Percentiles rank a stretch among this genome's conserved stretches.
These are phyloP conservation scores for Sylvicola cinctus DNA, from an alignment of 2,888 invertebrate genomes.

Conservation along the genomic window DNA sequence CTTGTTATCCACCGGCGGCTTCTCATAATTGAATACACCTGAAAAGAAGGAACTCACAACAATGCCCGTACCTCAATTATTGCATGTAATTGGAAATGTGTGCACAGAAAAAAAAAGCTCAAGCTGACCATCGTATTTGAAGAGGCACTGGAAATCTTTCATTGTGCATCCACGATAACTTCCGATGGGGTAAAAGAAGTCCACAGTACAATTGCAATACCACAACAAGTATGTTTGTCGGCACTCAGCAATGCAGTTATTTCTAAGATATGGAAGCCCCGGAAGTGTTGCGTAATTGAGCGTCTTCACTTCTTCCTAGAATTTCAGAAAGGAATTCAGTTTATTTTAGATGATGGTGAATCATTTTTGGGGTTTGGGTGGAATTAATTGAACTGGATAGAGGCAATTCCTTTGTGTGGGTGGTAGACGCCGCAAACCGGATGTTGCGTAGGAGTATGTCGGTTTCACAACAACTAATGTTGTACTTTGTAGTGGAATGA, in stretches of 20 bases:
- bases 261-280: slow-evolving; percentile 3
- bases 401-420: slow-evolving; percentile 2
- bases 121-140: not conserved
- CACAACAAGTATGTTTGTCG: slow-evolving; percentile 2
- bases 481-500: slow-evolving; percentile 2
- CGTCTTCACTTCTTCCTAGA: too few species aligned
- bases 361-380: too few species aligned
- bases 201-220: slow-evolving; percentile 3
- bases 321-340: too few species aligned
- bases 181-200: not conserved
- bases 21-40: slow-evolving; percentile 4
- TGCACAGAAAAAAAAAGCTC: not conserved
- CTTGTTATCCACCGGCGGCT: slow-evolving; percentile 1
- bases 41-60: not conserved
- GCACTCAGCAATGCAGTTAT: slow-evolving; percentile 4
- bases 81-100: not conserved
- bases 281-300: too few species aligned
- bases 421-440: slow-evolving; percentile 2
- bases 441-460: slow-evolving; percentile 4
- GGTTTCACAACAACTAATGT: slow-evolving; percentile 6
- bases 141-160: not conserved
- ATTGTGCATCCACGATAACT: not conserved
- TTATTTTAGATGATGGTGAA: too few species aligned
- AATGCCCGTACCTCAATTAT: not conserved
- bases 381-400: slow-evolving; percentile 3